These are phyloP conservation scores for Chelonus insularis DNA, from an alignment of 1,140 invertebrate genomes.

Conservation along the genomic window DNA sequence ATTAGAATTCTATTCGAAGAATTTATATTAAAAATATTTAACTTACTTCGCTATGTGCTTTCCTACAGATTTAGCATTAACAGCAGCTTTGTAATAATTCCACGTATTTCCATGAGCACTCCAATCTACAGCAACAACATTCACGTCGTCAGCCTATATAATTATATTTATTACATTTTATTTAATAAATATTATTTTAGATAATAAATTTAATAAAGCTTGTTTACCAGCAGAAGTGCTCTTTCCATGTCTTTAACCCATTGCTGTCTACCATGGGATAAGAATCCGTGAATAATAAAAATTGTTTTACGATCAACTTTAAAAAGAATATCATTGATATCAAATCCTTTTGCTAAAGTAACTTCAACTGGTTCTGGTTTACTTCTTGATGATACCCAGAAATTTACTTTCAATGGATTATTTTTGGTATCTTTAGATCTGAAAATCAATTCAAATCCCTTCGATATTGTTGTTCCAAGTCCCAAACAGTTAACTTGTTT, in stretches of 20 bases:
- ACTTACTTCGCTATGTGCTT: slow-evolving; percentile 58
- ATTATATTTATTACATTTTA: not conserved
- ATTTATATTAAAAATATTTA: not conserved
- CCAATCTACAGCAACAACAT: slow-evolving; percentile 65
- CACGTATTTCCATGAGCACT: slow-evolving; percentile 61
- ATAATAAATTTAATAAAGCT: not conserved
- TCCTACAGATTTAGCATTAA: slow-evolving; percentile 61
- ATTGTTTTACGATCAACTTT: slow-evolving; percentile 10
- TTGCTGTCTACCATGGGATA: not conserved
- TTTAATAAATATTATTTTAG: not conserved
- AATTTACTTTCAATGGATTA: not conserved
- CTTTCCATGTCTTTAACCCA: slow-evolving; percentile 13
- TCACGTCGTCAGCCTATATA: slow-evolving; percentile 61
- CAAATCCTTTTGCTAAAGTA: not conserved
- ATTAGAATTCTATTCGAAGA: slow-evolving; percentile 1
- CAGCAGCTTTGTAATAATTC: slow-evolving; percentile 65
- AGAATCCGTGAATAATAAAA: slow-evolving; percentile 17
- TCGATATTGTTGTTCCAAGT: no score
- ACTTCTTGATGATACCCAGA: slow-evolving; percentile 5
- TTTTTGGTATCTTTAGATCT: no score
- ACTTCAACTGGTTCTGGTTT: slow-evolving; percentile 9
- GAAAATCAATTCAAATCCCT: no score
- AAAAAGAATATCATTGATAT: slow-evolving; percentile 1
- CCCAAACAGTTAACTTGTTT: no score
- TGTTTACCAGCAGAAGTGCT: slow-evolving; percentile 12